phyloP scores from a whole-genome alignment of 2,113 vertebrate species.

The Microtus ochrogaster region DNA sequence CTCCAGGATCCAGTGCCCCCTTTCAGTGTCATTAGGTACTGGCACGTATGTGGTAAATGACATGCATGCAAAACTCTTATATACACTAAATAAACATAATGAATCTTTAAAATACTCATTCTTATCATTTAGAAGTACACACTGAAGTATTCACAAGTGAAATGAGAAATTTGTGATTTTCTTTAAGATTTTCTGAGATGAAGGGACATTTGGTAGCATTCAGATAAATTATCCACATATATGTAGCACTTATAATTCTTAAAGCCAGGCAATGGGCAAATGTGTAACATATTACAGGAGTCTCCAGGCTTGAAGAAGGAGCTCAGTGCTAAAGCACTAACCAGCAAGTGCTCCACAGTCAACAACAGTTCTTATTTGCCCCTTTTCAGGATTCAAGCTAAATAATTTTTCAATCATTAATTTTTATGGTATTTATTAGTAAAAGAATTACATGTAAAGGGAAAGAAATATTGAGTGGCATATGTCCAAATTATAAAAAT shows the following conservation, averaged over 20 bases:
- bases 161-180: not conserved
- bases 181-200: not conserved
- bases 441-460: not conserved
- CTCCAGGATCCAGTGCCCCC: too few relatives aligned
- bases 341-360: too few relatives aligned
- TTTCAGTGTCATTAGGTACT: not conserved
- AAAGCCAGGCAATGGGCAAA: constrained; percentile 2
- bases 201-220: not conserved
- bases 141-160: constrained; percentile 1
- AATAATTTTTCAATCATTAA: constrained; percentile 40
- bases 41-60: not conserved
- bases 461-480: not conserved
- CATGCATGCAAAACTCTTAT: not conserved
- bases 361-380: not conserved
- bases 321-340: not conserved
- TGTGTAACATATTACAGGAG: not conserved
- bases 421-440: not conserved
- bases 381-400: not conserved
- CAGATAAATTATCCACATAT: not conserved
- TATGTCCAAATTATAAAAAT: constrained; percentile 2
- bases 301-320: not conserved
- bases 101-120: not conserved
- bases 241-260: not conserved
- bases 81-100: not conserved
- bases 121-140: not conserved